Base-by-base conservation (phyloP, 2,888 invertebrate species). In the Sphaerophoria taeniata region DNA sequence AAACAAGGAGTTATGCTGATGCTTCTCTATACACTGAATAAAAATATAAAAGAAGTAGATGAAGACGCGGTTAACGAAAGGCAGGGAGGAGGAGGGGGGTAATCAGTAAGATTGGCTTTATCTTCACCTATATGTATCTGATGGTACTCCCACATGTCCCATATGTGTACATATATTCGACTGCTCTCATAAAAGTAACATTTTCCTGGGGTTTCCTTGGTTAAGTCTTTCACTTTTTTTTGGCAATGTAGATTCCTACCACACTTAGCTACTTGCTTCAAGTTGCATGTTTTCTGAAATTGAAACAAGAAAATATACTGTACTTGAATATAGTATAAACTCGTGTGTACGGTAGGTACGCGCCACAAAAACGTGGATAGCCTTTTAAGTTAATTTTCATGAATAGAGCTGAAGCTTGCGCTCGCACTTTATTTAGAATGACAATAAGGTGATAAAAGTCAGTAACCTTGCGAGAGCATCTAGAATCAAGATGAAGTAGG, bases 301-400 rank as follows among this genome's bases (percentile, higher is more conserved):
- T 72, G 81, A 81, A 85, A 77, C 81, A 81, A 61, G 61, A 65
- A 69, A 53, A 63, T 12, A 76, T 24, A 4, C 12, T 16, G 3
- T 60, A 31, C 12, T 34, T 24, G 24, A 24, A 24, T 24, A 24
- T 24, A 49, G 33, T 16, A 49, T 24, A 51, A 69, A 69, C 34
- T 53, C 33, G 72, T 67, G 53, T 74, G 65, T 80, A 51, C 45
- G 47, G 24, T 53, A 31, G 9, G 39, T 65, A 51, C 45, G 47
- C 60, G 75, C 49, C 43, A 55, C 45, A 60, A 73, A 70, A 49
- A 85, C 85, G 85, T 85, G 85, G 73, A 70, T 43, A 58, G 85
- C 67, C 51, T 85, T 81, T 85, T 81, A 85, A 85, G 85, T 85
- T 85, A 85, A 85, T 85, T 85, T 51, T 81, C 60, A 24, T 56